Conservation (phyloP, 2,888 invertebrate genomes). For the Lathronympha strigana region DNA sequence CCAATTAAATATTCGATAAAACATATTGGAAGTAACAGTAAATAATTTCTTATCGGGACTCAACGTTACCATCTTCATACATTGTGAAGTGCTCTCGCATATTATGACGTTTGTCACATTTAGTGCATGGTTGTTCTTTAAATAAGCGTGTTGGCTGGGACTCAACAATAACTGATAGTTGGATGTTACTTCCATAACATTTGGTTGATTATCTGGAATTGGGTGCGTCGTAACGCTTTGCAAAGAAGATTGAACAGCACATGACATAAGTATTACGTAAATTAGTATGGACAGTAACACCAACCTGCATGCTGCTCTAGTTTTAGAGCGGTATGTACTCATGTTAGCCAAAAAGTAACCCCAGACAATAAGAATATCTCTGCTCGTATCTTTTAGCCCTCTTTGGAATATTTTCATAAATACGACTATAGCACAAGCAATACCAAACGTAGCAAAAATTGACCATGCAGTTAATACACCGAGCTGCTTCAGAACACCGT, state of each 20-base stretch:
- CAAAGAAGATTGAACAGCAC: constrained; percentile 52
- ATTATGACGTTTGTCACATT: not conserved
- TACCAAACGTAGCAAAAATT: constrained; percentile 45
- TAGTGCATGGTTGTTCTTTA: constrained; percentile 8
- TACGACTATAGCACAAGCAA: constrained; percentile 46
- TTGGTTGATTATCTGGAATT: constrained; percentile 48
- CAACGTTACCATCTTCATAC: constrained; percentile 47
- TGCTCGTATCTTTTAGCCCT: constrained; percentile 43
- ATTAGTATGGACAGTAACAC: constrained; percentile 50
- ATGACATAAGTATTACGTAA: constrained; percentile 52
- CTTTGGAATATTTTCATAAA: constrained; percentile 49
- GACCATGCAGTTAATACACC: constrained; percentile 20
- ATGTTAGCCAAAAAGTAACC: constrained; percentile 55
- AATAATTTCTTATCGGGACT: constrained; percentile 43
- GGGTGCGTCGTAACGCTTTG: constrained; percentile 52
- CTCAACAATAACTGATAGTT: constrained; percentile 42
- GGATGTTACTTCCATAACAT: constrained; percentile 43
- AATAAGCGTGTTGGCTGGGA: constrained; percentile 10
- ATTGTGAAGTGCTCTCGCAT: constrained; percentile 50
- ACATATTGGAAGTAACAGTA: constrained; percentile 47
- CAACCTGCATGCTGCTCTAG: constrained; percentile 47
- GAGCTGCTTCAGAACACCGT: constrained; percentile 40
- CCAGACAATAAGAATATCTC: constrained; percentile 50
- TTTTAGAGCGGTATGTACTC: constrained; percentile 40
- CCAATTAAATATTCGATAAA: constrained; percentile 46